These are phyloP conservation scores for Macroramphosus scolopax DNA, from an alignment of 2,797 vertebrate species.

Conservation along the genomic window DNA sequence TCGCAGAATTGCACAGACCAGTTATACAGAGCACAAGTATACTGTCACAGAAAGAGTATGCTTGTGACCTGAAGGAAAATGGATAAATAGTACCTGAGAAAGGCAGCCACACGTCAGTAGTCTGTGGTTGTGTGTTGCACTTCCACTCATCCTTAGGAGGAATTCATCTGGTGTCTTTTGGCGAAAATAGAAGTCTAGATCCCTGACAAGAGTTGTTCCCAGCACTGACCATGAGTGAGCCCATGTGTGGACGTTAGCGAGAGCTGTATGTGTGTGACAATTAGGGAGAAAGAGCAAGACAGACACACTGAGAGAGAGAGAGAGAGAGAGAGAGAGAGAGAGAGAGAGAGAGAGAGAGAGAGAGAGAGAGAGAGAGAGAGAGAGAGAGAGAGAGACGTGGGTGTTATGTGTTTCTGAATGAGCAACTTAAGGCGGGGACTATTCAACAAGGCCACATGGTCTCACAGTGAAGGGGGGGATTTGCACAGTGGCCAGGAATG, in stretches of 20 bases:
- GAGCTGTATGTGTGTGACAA: slow-evolving; percentile 42
- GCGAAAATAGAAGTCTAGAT: slow-evolving; percentile 26
- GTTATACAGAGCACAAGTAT: background rate
- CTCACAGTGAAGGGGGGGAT: slow-evolving; percentile 14
- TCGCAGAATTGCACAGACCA: slow-evolving; percentile 1
- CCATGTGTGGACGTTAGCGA: slow-evolving; percentile 44
- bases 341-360: too few species aligned
- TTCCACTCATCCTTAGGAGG: slow-evolving; percentile 40
- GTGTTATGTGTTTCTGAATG: slow-evolving; percentile 47
- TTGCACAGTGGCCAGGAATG: background rate
- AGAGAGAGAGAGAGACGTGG: background rate
- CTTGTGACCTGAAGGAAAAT: slow-evolving; percentile 17
- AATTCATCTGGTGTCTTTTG: slow-evolving; percentile 35
- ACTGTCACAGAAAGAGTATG: slow-evolving; percentile 1
- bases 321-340: too few species aligned
- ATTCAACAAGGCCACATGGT: slow-evolving; percentile 23
- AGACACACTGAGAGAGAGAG: slow-evolving; percentile 9
- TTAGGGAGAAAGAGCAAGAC: slow-evolving; percentile 17
- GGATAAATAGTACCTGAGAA: slow-evolving; percentile 59
- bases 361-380: background rate
- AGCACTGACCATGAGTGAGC: slow-evolving; percentile 44
- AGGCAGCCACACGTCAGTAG: slow-evolving; percentile 34
- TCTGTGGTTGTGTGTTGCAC: slow-evolving; percentile 33
- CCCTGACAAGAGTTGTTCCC: slow-evolving; percentile 23
- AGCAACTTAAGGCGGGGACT: slow-evolving; percentile 64